phyloP scores from a whole-genome alignment of 2,113 vertebrate genomes.

The Pycnonotus jocosus region DNA sequence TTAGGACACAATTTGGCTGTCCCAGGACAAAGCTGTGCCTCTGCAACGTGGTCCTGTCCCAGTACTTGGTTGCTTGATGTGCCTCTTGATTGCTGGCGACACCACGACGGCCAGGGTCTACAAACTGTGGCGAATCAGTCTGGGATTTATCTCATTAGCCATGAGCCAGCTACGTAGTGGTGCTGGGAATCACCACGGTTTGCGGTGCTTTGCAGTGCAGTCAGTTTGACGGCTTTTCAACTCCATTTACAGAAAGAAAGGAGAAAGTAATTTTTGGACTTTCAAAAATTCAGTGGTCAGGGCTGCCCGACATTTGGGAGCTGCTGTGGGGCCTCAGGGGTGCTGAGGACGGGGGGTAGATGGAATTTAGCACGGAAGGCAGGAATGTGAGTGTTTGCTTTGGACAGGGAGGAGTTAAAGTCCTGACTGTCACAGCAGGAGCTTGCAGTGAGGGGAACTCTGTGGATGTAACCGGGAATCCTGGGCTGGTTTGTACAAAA shows the following conservation, averaged over 20 bases:
- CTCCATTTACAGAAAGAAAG: background rate
- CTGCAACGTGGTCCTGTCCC: background rate
- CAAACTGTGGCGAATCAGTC: background rate
- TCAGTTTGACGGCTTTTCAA: background rate
- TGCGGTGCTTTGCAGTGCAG: background rate
- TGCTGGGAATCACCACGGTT: background rate
- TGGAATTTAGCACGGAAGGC: background rate
- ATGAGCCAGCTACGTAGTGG: fast-evolving
- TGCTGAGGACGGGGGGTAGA: fast-evolving
- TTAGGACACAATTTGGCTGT: background rate
- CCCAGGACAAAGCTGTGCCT: background rate
- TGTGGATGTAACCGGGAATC: background rate
- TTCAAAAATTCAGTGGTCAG: background rate
- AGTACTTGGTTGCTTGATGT: background rate
- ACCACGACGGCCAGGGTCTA: background rate
- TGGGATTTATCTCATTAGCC: background rate
- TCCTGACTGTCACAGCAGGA: background rate
- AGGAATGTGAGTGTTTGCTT: background rate
- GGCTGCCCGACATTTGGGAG: background rate
- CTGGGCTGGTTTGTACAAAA: background rate
- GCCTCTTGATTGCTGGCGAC: background rate
- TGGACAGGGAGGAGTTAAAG: background rate
- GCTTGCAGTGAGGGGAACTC: background rate
- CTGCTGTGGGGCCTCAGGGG: background rate
- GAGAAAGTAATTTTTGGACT: background rate